Evolutionary conservation across 2,113 vertebrate genomes (phyloP).

Genomic region (Oophaga pumilio): DNA sequence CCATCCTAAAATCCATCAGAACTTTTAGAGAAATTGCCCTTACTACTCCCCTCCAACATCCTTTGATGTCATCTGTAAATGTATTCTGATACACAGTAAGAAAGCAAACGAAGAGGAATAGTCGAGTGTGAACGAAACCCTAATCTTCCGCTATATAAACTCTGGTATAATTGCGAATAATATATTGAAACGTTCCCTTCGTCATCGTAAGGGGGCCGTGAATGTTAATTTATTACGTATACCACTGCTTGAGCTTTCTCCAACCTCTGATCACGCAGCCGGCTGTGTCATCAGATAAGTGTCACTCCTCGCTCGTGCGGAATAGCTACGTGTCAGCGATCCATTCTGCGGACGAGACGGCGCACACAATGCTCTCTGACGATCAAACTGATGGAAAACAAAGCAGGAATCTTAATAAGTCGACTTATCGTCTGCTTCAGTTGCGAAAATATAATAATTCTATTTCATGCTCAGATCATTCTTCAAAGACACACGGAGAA

Average conservation of each 20-base stretch:
- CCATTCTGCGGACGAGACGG: neutral
- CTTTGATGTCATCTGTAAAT: neutral
- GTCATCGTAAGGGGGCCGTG: neutral
- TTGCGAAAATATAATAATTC: slow-evolving; percentile 44
- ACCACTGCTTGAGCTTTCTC: neutral
- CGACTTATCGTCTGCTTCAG: slow-evolving; percentile 47
- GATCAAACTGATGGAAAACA: slow-evolving; percentile 40
- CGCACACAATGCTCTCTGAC: neutral
- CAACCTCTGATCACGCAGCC: slow-evolving; percentile 30
- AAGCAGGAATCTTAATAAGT: slow-evolving; percentile 49
- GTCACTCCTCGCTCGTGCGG: neutral
- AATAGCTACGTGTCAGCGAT: slow-evolving; percentile 6
- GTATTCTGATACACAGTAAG: neutral
- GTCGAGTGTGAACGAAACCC: neutral
- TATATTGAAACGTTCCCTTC: neutral
- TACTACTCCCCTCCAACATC: neutral
- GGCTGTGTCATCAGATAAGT: slow-evolving; percentile 37
- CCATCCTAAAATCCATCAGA: neutral
- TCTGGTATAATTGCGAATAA: neutral
- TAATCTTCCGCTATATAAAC: neutral
- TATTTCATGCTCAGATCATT: slow-evolving; percentile 56
- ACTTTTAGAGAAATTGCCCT: neutral
- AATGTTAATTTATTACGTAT: slow-evolving; percentile 3
- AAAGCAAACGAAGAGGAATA: neutral
- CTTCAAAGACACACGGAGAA: slow-evolving; percentile 53